Percentiles rank a stretch among this genome's conserved stretches.
Conservation (phyloP, 2,888 invertebrate genomes). For the Drosophila leonis region DNA sequence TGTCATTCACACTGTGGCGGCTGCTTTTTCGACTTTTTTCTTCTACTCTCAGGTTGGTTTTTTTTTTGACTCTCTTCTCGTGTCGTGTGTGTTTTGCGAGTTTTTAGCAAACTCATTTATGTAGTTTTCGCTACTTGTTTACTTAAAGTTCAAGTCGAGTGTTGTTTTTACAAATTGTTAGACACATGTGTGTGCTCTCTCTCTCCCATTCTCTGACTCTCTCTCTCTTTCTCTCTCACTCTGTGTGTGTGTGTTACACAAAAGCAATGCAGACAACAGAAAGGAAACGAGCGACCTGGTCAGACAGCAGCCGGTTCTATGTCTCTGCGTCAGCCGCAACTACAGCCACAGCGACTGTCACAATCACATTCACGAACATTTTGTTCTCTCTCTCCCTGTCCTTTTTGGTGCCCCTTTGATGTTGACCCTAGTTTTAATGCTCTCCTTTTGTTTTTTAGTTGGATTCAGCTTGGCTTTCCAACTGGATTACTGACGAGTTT, state of each 20-base stretch:
- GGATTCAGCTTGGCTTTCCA: conserved; percentile 16
- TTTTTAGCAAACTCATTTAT: conserved; percentile 81
- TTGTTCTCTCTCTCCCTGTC: not conserved
- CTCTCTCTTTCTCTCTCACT: conserved; percentile 5
- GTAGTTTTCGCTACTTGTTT: conserved; percentile 79
- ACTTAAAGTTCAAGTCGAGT: conserved; percentile 78
- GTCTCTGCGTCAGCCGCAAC: not conserved
- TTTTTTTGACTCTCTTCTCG: conserved; percentile 2
- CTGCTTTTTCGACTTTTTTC: conserved; percentile 36
- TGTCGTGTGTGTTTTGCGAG: conserved; percentile 42
- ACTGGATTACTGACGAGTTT: conserved; percentile 36
- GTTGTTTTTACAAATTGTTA: conserved; percentile 82
- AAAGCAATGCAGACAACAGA: conserved; percentile 32
- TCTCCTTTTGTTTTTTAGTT: not conserved
- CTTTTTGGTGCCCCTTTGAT: conserved; percentile 18
- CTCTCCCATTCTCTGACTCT: conserved; percentile 4
- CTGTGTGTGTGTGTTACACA: conserved; percentile 19
- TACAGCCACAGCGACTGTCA: conserved; percentile 4
- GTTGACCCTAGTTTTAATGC: conserved; percentile 43
- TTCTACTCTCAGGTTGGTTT: conserved; percentile 22
- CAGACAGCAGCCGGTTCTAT: conserved; percentile 5
- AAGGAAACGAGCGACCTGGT: conserved; percentile 9
- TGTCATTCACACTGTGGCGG: conserved; percentile 74
- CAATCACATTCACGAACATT: conserved; percentile 16
- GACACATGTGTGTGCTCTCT: conserved; percentile 41